Evolutionary conservation across 2,888 invertebrate species (phyloP), one percentile per base, ranked within the genome.

Genomic region (Drosophila testacea): DNA sequence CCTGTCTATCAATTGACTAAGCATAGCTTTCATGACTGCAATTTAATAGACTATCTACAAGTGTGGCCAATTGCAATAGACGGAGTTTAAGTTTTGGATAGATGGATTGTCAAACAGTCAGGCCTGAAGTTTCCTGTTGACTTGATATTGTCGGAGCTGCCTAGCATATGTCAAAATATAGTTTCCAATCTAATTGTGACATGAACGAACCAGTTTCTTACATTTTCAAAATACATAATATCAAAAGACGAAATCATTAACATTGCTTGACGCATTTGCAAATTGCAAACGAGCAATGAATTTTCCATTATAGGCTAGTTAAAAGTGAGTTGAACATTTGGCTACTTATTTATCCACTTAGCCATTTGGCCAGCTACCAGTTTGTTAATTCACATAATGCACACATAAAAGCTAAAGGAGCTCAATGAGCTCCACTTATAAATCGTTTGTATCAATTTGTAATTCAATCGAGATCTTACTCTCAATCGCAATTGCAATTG

Each of bases 361-460:
- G 6, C 27, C n/a, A 11, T 42, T 22, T 22, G 4, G 22, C 39
- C 10, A 30, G 30, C 34, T 46, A 57, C 48, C 54, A 55, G 55
- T 55, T 54, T 46, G 34, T 36, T 42, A 44, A 60, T 42, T 42
- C 51, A 22, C 32, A 42, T 34, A 42, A 60, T n/a, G 9, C 11
- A 39, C 28, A 55, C 7, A 36, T 6, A 1, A 56, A 56, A 32
- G 54, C 38, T 5, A 13, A 34, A 54, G 39, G 38, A 54, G 47
- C 69, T 39, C 13, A 51, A n/a, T 51, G 30, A 51, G 30, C 32
- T 6, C 30, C 46, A 70, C 28, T 47, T 54, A 30, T 32, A 62
- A 68, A 32, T 50, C 54, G 30, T 22, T 60, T 38, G 6, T 13
- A 55, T 55, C 39, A 61, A 73, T 76, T 73, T 68, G 68, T 73